A percentile compares a stretch with the other conserved stretches of the same genome.
These are phyloP conservation scores for Sphenodon punctatus DNA, from an alignment of 2,797 vertebrate species.

Conservation along the genomic window DNA sequence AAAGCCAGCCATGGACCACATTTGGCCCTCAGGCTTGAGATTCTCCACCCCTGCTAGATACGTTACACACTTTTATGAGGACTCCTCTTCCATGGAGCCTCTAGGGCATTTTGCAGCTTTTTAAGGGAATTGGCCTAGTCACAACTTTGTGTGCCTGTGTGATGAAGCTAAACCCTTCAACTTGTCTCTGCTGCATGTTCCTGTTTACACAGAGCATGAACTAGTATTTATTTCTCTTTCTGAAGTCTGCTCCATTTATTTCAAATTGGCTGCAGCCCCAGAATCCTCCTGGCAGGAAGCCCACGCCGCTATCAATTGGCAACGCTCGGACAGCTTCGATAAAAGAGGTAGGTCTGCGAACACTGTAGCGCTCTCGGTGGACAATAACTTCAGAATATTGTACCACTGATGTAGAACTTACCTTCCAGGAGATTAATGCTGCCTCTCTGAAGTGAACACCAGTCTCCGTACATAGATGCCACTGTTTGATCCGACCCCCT, in stretches of 20 bases:
- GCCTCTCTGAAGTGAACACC: slow-evolving; percentile 10
- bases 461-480: too few relatives aligned
- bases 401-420: slow-evolving; percentile 4
- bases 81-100: too few relatives aligned
- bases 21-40: too few relatives aligned
- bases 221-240: neutral
- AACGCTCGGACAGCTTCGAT: neutral
- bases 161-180: neutral
- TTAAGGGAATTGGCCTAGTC: neutral
- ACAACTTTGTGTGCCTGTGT: neutral
- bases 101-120: slow-evolving; percentile 29
- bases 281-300: neutral
- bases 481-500: too few relatives aligned
- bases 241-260: slow-evolving; percentile 3
- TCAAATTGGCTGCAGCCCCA: neutral
- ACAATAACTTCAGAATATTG: neutral
- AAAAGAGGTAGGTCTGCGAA: neutral
- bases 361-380: neutral
- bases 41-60: too few relatives aligned
- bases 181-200: neutral
- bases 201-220: neutral
- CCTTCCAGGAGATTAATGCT: slow-evolving; percentile 30
- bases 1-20: too few relatives aligned
- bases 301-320: neutral
- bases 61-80: too few relatives aligned